phyloP scores from a whole-genome alignment of 2,888 invertebrate species.

The Itoplectis maculator region DNA sequence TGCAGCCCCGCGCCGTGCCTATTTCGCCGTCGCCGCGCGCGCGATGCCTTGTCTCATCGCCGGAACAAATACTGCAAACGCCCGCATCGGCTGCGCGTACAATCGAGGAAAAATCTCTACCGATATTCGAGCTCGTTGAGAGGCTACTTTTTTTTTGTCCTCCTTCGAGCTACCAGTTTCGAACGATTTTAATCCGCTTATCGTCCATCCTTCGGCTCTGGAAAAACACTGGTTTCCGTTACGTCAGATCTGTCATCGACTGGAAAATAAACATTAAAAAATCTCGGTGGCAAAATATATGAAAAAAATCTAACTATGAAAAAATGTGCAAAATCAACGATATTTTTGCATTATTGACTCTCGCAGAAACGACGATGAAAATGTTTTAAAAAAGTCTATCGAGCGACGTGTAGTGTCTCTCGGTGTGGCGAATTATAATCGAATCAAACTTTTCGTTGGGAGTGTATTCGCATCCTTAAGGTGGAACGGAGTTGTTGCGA shows the following conservation, averaged over 20 bases:
- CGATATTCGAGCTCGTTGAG: not conserved
- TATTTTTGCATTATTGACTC: too few relatives aligned
- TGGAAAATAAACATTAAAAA: too few relatives aligned
- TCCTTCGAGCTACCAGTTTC: not conserved
- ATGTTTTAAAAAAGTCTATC: too few relatives aligned
- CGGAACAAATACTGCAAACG: not conserved
- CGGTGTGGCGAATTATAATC: too few relatives aligned
- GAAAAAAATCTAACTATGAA: too few relatives aligned
- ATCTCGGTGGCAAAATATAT: too few relatives aligned
- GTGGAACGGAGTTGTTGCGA: not conserved
- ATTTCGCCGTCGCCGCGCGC: conserved; percentile 8
- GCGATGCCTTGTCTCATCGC: not conserved
- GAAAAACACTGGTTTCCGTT: not conserved
- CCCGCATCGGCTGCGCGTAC: not conserved
- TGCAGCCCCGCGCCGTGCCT: conserved; percentile 1
- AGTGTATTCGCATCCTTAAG: not conserved
- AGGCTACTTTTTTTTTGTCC: not conserved
- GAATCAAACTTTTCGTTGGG: too few relatives aligned
- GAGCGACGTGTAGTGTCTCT: too few relatives aligned
- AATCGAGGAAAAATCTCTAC: not conserved
- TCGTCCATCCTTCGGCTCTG: too few relatives aligned
- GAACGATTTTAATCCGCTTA: not conserved
- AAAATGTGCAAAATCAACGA: too few relatives aligned
- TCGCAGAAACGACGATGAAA: too few relatives aligned
- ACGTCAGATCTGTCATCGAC: not conserved